These are phyloP conservation scores for Ctenopoma multispine DNA, from an alignment of 2,797 vertebrate species.

Conservation along the genomic window DNA sequence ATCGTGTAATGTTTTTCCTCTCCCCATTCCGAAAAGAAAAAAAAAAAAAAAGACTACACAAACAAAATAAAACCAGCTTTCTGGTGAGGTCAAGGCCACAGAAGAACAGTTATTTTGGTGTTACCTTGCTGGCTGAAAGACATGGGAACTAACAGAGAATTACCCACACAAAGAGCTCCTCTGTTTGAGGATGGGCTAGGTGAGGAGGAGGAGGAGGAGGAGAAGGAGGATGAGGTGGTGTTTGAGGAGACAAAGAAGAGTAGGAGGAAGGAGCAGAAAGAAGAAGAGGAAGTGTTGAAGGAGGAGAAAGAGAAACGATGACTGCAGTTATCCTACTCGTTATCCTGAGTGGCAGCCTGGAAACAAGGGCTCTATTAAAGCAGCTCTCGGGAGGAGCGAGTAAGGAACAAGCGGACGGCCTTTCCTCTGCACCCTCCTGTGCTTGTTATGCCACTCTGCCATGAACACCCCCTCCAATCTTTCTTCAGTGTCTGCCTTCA, in stretches of 20 bases:
- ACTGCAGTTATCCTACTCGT: slow-evolving; percentile 71
- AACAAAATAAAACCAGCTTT: slow-evolving; percentile 24
- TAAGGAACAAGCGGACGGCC: slow-evolving; percentile 32
- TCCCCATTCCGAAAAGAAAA: background rate
- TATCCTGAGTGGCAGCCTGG: slow-evolving; percentile 79
- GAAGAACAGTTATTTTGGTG: slow-evolving; percentile 43
- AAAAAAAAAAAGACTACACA: slow-evolving; percentile 2
- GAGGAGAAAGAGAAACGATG: slow-evolving; percentile 18
- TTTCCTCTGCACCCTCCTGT: slow-evolving; percentile 48
- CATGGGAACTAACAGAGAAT: slow-evolving; percentile 31
- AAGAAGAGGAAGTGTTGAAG: slow-evolving; percentile 20
- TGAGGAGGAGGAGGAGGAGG: slow-evolving; percentile 9
- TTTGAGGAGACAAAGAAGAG: slow-evolving; percentile 4
- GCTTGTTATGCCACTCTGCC: slow-evolving; percentile 61
- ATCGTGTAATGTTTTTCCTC: slow-evolving; percentile 22
- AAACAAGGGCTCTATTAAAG: slow-evolving; percentile 78
- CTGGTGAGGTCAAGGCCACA: slow-evolving; percentile 41
- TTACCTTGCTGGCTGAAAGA: slow-evolving; percentile 46
- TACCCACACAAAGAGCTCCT: slow-evolving; percentile 18
- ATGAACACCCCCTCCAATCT: slow-evolving; percentile 20
- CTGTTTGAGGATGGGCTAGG: slow-evolving; percentile 19
- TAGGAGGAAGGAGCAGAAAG: slow-evolving; percentile 13
- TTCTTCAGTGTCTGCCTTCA: slow-evolving; percentile 36
- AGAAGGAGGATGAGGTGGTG: slow-evolving; percentile 18
- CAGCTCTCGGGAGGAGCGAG: slow-evolving; percentile 64